These are phyloP conservation scores for Cliona cf. orientalis DNA, from an alignment of 37 sponge, comb jelly and placozoan species.

Conservation along the genomic window DNA sequence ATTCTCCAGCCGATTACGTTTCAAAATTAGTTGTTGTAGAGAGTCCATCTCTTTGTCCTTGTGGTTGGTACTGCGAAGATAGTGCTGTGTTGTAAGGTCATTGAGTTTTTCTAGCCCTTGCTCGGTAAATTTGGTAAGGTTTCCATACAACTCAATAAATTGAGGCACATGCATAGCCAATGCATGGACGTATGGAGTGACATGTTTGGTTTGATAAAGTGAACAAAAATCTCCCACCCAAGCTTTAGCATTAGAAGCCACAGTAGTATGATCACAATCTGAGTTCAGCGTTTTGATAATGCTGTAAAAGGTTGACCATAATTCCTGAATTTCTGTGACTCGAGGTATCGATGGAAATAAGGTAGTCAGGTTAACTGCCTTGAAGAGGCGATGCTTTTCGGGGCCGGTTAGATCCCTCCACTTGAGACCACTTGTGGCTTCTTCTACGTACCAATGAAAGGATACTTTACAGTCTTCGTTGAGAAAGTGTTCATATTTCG, in stretches of 20 bases:
- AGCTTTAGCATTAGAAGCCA: conserved; percentile 4
- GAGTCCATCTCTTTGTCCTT: neutral
- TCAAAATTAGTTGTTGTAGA: neutral
- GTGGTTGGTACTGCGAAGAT: neutral
- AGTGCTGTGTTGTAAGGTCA: conserved; percentile 22
- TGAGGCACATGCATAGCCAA: conserved; percentile 20
- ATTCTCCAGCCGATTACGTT: neutral
- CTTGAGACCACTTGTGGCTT: neutral
- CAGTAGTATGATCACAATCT: neutral
- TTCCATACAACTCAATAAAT: conserved; percentile 6
- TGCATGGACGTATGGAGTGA: conserved; percentile 36
- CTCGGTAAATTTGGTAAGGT: conserved; percentile 16
- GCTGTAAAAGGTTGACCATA: conserved; percentile 10
- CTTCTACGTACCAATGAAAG: conserved; percentile 17
- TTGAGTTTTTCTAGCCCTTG: conserved; percentile 44
- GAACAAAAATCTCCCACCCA: conserved; percentile 26
- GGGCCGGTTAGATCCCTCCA: conserved; percentile 32
- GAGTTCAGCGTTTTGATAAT: neutral
- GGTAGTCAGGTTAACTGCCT: neutral
- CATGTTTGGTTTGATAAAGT: conserved; percentile 38
- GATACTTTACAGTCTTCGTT: conserved; percentile 19
- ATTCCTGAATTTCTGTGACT: neutral
- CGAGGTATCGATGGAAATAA: neutral
- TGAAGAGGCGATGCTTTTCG: conserved; percentile 20
- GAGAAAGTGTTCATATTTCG: conserved; percentile 22